Percentiles rank a stretch among this genome's conserved stretches.
phyloP scores from a whole-genome alignment of 2,797 vertebrate species.

The Buphagus erythrorhynchus region DNA sequence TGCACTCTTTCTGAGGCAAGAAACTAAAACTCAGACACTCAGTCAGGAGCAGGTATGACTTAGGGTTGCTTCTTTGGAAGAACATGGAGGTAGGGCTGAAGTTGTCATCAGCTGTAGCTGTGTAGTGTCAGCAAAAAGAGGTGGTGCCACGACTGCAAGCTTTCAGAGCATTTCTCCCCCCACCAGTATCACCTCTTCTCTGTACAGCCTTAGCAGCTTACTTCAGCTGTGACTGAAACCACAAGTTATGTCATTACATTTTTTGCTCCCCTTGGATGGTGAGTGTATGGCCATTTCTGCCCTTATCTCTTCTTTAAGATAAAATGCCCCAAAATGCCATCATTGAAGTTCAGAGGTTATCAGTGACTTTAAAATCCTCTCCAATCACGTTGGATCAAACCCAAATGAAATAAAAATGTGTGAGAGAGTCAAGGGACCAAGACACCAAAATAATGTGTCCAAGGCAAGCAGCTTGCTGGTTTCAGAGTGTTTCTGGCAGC shows the following conservation, averaged over 20 bases:
- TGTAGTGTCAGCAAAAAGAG: not conserved
- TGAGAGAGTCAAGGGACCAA: not conserved
- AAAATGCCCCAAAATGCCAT: slow-evolving; percentile 2
- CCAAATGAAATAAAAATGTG: slow-evolving; percentile 2
- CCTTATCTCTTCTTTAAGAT: not conserved
- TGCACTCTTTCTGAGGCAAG: not conserved
- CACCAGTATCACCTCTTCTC: not conserved
- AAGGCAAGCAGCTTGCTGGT: not conserved
- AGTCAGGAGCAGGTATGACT: not conserved
- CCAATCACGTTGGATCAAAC: not conserved
- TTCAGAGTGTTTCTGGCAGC: slow-evolving; percentile 4
- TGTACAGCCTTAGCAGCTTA: not conserved
- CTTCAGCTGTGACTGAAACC: not conserved
- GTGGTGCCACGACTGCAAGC: not conserved
- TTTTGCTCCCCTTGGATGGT: not conserved
- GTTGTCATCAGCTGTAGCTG: not conserved
- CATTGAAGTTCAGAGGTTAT: not conserved
- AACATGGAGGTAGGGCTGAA: not conserved
- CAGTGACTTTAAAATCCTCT: not conserved
- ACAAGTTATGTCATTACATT: not conserved
- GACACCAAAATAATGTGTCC: not conserved
- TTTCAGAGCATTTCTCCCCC: not conserved
- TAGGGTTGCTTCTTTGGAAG: not conserved
- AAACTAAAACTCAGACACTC: not conserved
- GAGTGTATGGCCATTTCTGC: not conserved